These are phyloP conservation scores for Magallana gigas DNA, from an alignment of 1,140 invertebrate species.

Conservation along the genomic window DNA sequence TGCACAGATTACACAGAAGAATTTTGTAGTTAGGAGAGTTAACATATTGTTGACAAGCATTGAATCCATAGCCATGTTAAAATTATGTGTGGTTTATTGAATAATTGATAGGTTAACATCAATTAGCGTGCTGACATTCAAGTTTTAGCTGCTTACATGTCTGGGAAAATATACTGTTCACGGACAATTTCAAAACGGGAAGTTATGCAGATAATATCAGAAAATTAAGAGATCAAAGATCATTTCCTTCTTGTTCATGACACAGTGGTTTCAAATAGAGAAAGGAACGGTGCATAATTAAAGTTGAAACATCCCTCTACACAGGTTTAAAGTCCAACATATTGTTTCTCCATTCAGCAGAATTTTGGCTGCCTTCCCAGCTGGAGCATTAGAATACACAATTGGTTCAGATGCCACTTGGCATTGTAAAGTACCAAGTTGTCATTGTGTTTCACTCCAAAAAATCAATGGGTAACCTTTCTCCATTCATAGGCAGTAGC, in stretches of 20 bases:
- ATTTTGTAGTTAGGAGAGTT: too few relatives aligned
- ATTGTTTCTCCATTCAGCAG: constrained; percentile 27
- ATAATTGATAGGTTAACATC: too few relatives aligned
- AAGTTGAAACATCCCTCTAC: not conserved
- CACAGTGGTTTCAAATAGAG: not conserved
- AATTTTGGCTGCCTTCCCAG: constrained; percentile 18
- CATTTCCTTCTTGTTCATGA: not conserved
- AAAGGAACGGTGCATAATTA: not conserved
- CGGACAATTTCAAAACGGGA: not conserved
- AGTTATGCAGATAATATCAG: not conserved
- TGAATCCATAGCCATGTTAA: too few relatives aligned
- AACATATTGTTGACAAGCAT: too few relatives aligned
- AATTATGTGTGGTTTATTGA: too few relatives aligned
- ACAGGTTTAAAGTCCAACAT: constrained; percentile 8
- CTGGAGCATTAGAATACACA: constrained; percentile 22
- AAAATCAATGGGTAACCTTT: constrained; percentile 36
- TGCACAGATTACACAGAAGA: too few relatives aligned
- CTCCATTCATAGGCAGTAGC: constrained; percentile 26
- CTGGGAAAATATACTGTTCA: too few relatives aligned
- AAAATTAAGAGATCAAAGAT: not conserved
- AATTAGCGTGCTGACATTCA: too few relatives aligned
- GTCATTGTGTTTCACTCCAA: constrained; percentile 26
- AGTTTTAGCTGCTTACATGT: too few relatives aligned
- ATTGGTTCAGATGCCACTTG: constrained; percentile 23
- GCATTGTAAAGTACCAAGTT: constrained; percentile 28